Evolutionary conservation across 2,113 vertebrate genomes (phyloP).

Genomic region (Ranitomeya variabilis): DNA sequence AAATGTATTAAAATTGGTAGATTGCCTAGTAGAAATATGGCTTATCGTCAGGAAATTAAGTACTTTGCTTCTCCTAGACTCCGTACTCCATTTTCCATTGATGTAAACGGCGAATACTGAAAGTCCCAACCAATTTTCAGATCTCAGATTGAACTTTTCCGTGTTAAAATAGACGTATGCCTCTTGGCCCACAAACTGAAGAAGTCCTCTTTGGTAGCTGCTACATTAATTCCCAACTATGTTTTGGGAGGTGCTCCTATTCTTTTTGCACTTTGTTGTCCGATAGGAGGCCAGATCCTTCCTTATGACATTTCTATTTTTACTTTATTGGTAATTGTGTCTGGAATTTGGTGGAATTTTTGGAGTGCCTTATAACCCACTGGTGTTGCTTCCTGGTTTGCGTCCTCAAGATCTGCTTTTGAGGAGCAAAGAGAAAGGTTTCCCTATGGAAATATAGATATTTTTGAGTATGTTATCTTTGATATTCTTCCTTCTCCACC

Average conservation of each 20-base stretch:
- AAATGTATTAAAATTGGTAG: no score
- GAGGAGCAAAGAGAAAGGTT: neutral
- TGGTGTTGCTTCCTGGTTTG: constrained; percentile 35
- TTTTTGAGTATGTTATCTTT: neutral
- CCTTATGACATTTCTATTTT: constrained; percentile 55
- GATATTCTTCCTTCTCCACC: neutral
- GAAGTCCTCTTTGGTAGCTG: constrained; percentile 48
- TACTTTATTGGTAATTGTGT: constrained; percentile 4
- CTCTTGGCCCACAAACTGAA: constrained; percentile 49
- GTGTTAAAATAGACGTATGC: constrained; percentile 16
- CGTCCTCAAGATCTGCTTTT: constrained; percentile 33
- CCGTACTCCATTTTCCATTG: neutral
- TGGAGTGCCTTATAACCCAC: constrained; percentile 51
- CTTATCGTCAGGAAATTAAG: neutral
- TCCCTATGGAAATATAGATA: neutral
- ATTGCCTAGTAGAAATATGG: neutral
- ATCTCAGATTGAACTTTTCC: neutral
- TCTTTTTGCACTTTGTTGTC: constrained; percentile 54
- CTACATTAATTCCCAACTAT: constrained; percentile 46
- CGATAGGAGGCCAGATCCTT: constrained; percentile 46
- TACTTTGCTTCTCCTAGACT: constrained; percentile 4
- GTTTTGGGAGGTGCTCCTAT: constrained; percentile 43
- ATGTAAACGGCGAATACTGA: constrained; percentile 8
- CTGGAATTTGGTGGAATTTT: constrained; percentile 31
- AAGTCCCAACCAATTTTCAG: constrained; percentile 28